These are phyloP conservation scores for Oreotrochilus melanogaster DNA, from an alignment of 2,113 vertebrate genomes.

Conservation along the genomic window DNA sequence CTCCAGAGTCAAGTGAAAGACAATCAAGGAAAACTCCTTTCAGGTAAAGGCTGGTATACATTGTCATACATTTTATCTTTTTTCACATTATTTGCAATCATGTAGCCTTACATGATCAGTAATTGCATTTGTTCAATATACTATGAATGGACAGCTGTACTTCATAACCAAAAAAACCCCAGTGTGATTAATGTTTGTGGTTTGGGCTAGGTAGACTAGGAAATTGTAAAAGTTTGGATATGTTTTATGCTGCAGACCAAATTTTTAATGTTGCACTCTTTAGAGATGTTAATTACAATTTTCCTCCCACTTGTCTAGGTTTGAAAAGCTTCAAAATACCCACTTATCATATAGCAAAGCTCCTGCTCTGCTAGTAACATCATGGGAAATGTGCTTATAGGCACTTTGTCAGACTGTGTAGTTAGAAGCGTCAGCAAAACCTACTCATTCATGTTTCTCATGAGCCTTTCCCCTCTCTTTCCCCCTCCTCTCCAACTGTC, in stretches of 20 bases:
- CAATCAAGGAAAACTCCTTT: neutral
- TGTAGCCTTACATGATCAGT: neutral
- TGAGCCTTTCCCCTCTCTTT: neutral
- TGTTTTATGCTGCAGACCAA: neutral
- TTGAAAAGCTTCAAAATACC: conserved; percentile 1
- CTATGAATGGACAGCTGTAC: neutral
- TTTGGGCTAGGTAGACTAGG: neutral
- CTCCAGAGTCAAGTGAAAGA: neutral
- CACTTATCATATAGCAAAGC: conserved; percentile 22
- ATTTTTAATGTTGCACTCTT: neutral
- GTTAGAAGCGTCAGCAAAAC: conserved; percentile 62
- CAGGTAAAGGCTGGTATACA: accelerated
- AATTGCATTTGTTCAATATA: neutral
- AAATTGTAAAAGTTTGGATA: neutral
- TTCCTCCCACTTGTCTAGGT: neutral
- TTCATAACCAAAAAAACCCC: neutral
- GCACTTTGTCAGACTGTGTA: conserved; percentile 27
- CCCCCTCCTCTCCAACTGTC: neutral
- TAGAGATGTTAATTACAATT: neutral
- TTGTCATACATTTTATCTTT: neutral
- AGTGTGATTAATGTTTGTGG: neutral
- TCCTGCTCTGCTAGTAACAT: conserved; percentile 9
- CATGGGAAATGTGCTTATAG: conserved; percentile 59
- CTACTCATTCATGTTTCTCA: conserved; percentile 58
- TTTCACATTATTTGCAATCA: neutral